Evolutionary conservation across 2,888 invertebrate genomes (phyloP).

Genomic region (Hirtodrosophila alboralis): DNA sequence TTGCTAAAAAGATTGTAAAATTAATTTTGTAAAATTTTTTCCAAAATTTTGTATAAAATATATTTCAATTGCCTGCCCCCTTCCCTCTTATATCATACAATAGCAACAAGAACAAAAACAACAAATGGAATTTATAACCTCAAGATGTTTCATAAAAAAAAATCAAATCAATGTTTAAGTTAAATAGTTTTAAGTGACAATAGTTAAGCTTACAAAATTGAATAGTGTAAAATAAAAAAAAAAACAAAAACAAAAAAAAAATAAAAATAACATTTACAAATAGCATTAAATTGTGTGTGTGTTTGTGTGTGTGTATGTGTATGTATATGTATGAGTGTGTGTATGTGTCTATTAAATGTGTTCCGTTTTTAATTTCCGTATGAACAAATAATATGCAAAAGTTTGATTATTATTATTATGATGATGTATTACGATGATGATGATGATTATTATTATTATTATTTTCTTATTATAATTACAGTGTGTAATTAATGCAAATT

Average conservation of each 20-base stretch:
- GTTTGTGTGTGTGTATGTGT: slow-evolving; percentile 29
- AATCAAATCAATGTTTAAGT: slow-evolving; percentile 79
- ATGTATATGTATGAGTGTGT: slow-evolving; percentile 7
- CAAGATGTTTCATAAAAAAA: slow-evolving; percentile 62
- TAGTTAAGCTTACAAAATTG: slow-evolving; percentile 43
- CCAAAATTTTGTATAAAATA: slow-evolving; percentile 27
- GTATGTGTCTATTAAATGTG: slow-evolving; percentile 37
- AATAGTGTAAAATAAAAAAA: slow-evolving; percentile 40
- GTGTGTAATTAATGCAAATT: slow-evolving; percentile 75
- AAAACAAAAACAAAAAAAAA: slow-evolving; percentile 23
- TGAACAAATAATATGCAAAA: slow-evolving; percentile 68
- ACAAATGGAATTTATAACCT: slow-evolving; percentile 54
- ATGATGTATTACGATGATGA: slow-evolving; percentile 50
- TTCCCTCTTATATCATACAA: slow-evolving; percentile 5
- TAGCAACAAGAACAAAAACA: slow-evolving; percentile 13
- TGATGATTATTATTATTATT: slow-evolving; percentile 27
- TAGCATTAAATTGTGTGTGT: slow-evolving; percentile 61
- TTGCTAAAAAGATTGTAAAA: neutral
- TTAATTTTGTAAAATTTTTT: slow-evolving; percentile 26
- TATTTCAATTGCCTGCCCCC: slow-evolving; percentile 6
- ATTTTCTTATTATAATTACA: slow-evolving; percentile 62
- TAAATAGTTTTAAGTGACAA: slow-evolving; percentile 75
- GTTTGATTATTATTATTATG: slow-evolving; percentile 67
- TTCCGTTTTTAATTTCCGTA: slow-evolving; percentile 69
- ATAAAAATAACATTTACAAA: slow-evolving; percentile 56